Evolutionary conservation across 37 sponge, comb jelly and placozoan genomes (phyloP).

Genomic region (Cladorhizidae sp.): DNA sequence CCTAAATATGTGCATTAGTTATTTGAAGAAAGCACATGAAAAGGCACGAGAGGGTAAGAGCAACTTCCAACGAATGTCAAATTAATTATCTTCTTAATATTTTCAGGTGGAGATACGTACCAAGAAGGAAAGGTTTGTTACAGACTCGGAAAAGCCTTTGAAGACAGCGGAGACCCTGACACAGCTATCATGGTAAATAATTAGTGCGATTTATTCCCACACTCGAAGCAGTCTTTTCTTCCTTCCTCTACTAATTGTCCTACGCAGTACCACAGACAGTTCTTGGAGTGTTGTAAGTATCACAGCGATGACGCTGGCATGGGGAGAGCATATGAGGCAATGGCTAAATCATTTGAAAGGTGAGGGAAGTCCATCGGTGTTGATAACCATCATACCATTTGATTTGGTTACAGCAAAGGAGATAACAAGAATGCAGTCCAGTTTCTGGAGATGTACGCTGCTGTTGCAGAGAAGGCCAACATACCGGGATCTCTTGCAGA

Average conservation of each 20-base stretch:
- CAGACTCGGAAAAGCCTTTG: conserved; percentile 71
- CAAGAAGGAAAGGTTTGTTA: conserved; percentile 84
- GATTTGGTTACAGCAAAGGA: conserved; percentile 56
- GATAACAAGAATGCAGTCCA: conserved; percentile 76
- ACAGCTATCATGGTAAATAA: conserved; percentile 67
- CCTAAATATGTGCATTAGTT: conserved; percentile 31
- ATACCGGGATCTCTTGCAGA: conserved; percentile 26
- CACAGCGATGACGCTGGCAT: conserved; percentile 62
- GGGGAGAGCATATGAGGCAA: conserved; percentile 77
- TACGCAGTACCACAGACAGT: conserved; percentile 68
- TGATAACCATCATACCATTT: not conserved
- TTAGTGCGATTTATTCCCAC: too few species aligned
- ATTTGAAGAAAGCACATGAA: conserved; percentile 73
- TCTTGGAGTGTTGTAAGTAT: conserved; percentile 76
- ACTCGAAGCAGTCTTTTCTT: not conserved
- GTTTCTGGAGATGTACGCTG: conserved; percentile 79
- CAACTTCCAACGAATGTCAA: not conserved
- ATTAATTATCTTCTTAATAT: not conserved
- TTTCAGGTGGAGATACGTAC: conserved; percentile 56
- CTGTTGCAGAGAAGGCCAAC: conserved; percentile 63
- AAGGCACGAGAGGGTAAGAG: conserved; percentile 64
- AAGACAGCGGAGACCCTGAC: conserved; percentile 43
- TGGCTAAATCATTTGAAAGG: conserved; percentile 79
- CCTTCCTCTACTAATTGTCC: not conserved
- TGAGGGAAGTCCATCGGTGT: not conserved